phyloP scores from a whole-genome alignment of 1,140 invertebrate species.

The Euura saliciscinereae region DNA sequence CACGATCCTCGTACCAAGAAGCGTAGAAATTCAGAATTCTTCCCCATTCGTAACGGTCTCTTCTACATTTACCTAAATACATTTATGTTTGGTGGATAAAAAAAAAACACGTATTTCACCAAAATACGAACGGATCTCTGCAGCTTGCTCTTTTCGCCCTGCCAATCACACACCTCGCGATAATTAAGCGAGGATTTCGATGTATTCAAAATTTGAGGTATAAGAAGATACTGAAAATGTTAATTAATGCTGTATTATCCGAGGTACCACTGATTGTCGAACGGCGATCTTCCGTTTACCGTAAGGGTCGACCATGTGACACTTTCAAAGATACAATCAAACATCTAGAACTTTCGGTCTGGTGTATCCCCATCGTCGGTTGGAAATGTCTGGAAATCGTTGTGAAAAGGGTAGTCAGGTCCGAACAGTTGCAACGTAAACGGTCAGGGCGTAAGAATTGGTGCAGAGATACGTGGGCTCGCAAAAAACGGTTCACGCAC shows the following conservation, averaged over 20 bases:
- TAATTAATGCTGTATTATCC: too few species aligned
- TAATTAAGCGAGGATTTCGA: too few species aligned
- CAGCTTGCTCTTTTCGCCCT: background rate
- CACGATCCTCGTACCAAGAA: slow-evolving; percentile 33
- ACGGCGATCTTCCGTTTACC: too few species aligned
- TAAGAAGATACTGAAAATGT: too few species aligned
- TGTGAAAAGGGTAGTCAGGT: background rate
- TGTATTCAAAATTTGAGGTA: too few species aligned
- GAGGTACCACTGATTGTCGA: too few species aligned
- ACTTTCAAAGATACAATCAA: too few species aligned
- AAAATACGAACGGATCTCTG: background rate
- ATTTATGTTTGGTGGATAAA: background rate
- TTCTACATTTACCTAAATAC: background rate
- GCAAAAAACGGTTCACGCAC: background rate
- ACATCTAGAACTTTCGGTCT: background rate
- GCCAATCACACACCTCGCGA: too few species aligned
- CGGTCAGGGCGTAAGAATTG: background rate
- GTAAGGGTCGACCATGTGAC: too few species aligned
- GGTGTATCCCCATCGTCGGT: background rate
- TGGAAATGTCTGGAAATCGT: background rate
- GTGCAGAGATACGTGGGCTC: background rate
- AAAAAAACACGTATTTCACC: background rate
- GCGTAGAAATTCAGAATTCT: slow-evolving; percentile 46
- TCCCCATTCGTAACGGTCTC: slow-evolving; percentile 33
- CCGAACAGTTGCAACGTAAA: background rate